Conservation (phyloP, 2,113 vertebrate species). For the Macquaria australasica region DNA sequence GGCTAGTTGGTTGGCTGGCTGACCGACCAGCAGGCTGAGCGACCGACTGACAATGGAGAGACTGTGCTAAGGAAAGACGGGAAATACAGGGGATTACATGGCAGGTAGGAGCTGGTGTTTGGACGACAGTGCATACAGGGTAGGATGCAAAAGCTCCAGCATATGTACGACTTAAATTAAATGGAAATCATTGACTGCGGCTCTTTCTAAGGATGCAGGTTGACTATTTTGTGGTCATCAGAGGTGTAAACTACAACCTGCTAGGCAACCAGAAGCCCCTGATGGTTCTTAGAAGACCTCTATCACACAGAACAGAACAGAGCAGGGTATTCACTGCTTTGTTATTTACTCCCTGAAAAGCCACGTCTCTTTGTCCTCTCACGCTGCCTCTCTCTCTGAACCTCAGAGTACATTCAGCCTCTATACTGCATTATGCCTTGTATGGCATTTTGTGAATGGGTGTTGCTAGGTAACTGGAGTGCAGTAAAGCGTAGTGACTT, state of each 20-base stretch:
- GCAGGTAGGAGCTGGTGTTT: conserved; percentile 16
- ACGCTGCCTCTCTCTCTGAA: conserved; percentile 4
- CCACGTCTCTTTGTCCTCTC: conserved; percentile 27
- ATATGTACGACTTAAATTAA: no score
- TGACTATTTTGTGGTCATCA: background rate
- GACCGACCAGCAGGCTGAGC: conserved; percentile 47
- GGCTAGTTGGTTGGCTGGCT: conserved; percentile 24
- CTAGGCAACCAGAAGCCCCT: background rate
- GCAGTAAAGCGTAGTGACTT: conserved; percentile 67
- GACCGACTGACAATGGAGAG: conserved; percentile 32
- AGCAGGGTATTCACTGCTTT: conserved; percentile 22
- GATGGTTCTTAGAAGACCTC: background rate
- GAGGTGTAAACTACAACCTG: background rate
- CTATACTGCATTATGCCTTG: conserved; percentile 65
- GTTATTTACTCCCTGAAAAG: conserved; percentile 31
- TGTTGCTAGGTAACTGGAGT: conserved; percentile 81
- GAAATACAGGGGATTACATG: conserved; percentile 28
- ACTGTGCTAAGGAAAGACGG: background rate
- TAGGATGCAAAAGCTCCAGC: background rate
- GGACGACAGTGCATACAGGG: background rate
- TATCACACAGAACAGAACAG: background rate
- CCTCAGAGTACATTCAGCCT: conserved; percentile 43
- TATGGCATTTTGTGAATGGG: conserved; percentile 79
- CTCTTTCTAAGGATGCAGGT: background rate
- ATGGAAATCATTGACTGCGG: background rate